Conservation (phyloP, 1,140 invertebrate species). For the Cotesia vestalis region DNA sequence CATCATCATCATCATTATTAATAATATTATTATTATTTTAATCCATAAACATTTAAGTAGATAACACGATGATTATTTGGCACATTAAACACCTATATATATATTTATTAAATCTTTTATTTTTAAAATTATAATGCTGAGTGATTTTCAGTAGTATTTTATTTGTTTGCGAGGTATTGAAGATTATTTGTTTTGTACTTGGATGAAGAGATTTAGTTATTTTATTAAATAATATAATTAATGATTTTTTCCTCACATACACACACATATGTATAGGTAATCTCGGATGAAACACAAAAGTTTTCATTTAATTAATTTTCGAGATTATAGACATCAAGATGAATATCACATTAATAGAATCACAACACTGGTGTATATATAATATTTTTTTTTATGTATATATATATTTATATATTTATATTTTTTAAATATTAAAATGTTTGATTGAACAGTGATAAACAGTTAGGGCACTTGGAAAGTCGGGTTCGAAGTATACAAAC, state of each 20-base stretch:
- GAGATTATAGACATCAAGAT: conserved; percentile 49
- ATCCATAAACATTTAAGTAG: conserved; percentile 58
- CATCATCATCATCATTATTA: no score
- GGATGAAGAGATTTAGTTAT: background rate
- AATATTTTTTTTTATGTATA: conserved; percentile 40
- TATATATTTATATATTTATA: conserved; percentile 52
- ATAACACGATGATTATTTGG: conserved; percentile 62
- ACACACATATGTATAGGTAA: no score
- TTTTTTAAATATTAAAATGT: conserved; percentile 46
- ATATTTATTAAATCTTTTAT: conserved; percentile 40
- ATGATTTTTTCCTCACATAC: no score
- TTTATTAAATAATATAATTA: background rate
- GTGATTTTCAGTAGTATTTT: conserved; percentile 4
- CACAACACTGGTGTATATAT: conserved; percentile 55
- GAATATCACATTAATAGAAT: conserved; percentile 63
- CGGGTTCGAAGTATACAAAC: conserved; percentile 18
- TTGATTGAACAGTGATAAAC: conserved; percentile 58
- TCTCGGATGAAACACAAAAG: no score
- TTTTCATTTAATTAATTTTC: conserved; percentile 31
- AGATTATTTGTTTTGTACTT: conserved; percentile 16
- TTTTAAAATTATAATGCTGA: conserved; percentile 44
- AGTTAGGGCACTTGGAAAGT: conserved; percentile 58
- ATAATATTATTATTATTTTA: background rate
- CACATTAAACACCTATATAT: conserved; percentile 61
- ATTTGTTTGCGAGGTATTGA: background rate